Evolutionary conservation across 2,113 vertebrate species (phyloP).

Genomic region (Coregonus clupeaformis): DNA sequence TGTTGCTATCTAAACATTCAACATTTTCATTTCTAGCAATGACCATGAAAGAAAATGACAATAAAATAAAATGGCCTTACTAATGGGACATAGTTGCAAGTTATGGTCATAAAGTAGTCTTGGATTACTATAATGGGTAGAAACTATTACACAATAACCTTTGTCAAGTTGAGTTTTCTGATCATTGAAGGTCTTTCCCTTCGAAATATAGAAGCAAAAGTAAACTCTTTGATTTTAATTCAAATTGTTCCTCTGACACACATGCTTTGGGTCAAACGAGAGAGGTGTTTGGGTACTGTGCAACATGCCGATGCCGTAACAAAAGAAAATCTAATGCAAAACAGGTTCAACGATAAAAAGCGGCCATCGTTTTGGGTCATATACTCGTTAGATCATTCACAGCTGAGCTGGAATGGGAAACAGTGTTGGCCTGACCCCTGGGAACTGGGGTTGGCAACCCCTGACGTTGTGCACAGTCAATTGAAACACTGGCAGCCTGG

Average conservation of each 20-base stretch:
- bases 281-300: background rate
- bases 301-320: background rate
- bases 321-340: conserved; percentile 8
- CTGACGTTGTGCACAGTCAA: conserved; percentile 17
- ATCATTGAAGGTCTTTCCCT: background rate
- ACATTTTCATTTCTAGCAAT: background rate
- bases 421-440: conserved; percentile 16
- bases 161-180: background rate
- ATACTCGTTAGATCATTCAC: conserved; percentile 41
- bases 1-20: conserved; percentile 27
- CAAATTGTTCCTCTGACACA: background rate
- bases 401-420: conserved; percentile 21
- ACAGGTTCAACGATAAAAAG: background rate
- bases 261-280: background rate
- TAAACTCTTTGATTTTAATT: background rate
- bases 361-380: conserved; percentile 7
- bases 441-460: conserved; percentile 19
- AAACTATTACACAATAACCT: background rate
- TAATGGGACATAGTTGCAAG: no score
- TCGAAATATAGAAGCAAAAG: background rate
- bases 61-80: background rate
- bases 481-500: conserved; percentile 2
- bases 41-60: background rate
- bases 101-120: no score
- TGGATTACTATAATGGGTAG: no score